Evolutionary conservation across 1,140 invertebrate species (phyloP), one percentile per base, ranked within the genome.

Genomic region (Drosophila repletoides): DNA sequence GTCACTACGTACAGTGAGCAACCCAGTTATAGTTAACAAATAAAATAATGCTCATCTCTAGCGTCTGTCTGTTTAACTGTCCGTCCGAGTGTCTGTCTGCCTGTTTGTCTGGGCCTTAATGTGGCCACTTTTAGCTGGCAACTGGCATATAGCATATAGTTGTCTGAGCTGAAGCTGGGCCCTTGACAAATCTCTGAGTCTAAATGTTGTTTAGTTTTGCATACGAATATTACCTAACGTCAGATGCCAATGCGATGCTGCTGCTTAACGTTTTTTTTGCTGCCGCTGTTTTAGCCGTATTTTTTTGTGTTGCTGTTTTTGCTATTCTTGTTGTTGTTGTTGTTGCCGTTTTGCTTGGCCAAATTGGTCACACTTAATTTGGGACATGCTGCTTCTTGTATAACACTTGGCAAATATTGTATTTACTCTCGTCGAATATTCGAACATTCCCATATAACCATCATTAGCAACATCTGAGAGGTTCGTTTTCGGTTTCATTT

Each of bases 101-200:
- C n/a, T n/a, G n/a, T n/a, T n/a, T n/a, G n/a, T n/a, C n/a, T n/a
- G n/a, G n/a, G n/a, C n/a, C n/a, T n/a, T n/a, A n/a, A n/a, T n/a
- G n/a, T n/a, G n/a, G n/a, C n/a, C n/a, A n/a, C n/a, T n/a, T n/a
- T n/a, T n/a, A n/a, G n/a, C n/a, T n/a, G n/a, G n/a, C n/a, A n/a
- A n/a, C n/a, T n/a, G n/a, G n/a, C n/a, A n/a, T n/a, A n/a, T n/a
- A n/a, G n/a, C n/a, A n/a, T n/a, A 38, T 21, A 41, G 14, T 15
- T 45, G n/a, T 26, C 14, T 15, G 14, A n/a, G n/a, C n/a, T n/a
- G n/a, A n/a, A n/a, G 40, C 46, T 19, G 24, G 53, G 49, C 70
- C 73, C 72, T 76, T 76, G 60, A 56, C 72, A 59, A 75, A 75
- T 74, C 1, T 63, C 26, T 68, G 63, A 55, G 31, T 69, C 31